Percentiles rank a stretch among this genome's conserved stretches.
These are phyloP conservation scores for Oscheius sp. DNA, from an alignment of 2,888 invertebrate genomes.

Conservation along the genomic window DNA sequence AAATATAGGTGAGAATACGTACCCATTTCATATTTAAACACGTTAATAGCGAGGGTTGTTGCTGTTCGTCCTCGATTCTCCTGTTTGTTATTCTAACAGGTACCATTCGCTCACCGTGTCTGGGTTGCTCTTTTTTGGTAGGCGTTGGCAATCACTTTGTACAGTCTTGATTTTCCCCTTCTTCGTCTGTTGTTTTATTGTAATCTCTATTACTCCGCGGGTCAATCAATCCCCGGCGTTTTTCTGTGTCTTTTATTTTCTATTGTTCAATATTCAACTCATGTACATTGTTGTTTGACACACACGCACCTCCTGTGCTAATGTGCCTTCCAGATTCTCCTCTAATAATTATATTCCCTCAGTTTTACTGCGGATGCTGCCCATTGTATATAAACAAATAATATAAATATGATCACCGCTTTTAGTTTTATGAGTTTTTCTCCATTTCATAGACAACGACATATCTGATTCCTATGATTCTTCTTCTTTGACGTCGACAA, in stretches of 20 bases:
- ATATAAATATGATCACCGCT: constrained; percentile 14
- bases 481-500: too few relatives aligned
- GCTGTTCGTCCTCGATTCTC: not conserved
- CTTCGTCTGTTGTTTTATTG: constrained; percentile 6
- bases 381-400: constrained; percentile 15
- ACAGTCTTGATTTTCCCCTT: not conserved
- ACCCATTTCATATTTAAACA: constrained; percentile 29
- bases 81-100: constrained; percentile 12
- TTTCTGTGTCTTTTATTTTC: constrained; percentile 11
- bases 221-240: constrained; percentile 15
- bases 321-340: constrained; percentile 11
- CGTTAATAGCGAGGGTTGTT: constrained; percentile 4
- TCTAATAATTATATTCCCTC: not conserved
- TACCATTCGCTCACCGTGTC: constrained; percentile 12
- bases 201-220: constrained; percentile 12
- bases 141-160: constrained; percentile 13
- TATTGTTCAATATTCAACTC: not conserved
- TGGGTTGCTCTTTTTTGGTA: constrained; percentile 6
- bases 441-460: too few relatives aligned
- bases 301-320: not conserved
- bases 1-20: constrained; percentile 17
- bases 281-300: constrained; percentile 17
- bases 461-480: too few relatives aligned
- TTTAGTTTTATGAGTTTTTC: too few relatives aligned
- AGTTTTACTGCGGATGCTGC: constrained; percentile 4